These are phyloP conservation scores for Lepisosteus osseus DNA, from an alignment of 2,113 vertebrate species.

Conservation along the genomic window DNA sequence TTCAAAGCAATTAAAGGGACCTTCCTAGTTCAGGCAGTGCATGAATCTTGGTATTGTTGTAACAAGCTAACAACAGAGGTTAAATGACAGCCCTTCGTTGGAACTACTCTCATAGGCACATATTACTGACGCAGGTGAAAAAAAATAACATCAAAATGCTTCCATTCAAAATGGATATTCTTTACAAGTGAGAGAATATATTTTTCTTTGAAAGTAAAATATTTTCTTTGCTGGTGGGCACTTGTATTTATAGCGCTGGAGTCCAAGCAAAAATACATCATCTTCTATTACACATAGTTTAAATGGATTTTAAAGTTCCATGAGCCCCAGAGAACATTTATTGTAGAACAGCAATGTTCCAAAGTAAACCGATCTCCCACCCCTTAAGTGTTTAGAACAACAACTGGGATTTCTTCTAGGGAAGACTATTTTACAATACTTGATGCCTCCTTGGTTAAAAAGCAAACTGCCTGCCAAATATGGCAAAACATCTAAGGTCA, in stretches of 20 bases:
- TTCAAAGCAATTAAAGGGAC: too few species aligned
- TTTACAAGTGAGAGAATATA: conserved; percentile 35
- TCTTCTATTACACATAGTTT: conserved; percentile 68
- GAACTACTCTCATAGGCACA: conserved; percentile 1
- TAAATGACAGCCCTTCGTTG: too few species aligned
- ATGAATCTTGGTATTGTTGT: too few species aligned
- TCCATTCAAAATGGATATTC: conserved; percentile 47
- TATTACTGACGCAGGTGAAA: not conserved
- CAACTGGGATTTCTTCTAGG: conserved; percentile 63
- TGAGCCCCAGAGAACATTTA: conserved; percentile 67
- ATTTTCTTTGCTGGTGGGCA: conserved; percentile 57
- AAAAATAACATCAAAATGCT: not conserved
- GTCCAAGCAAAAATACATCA: conserved; percentile 70
- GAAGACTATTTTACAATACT: conserved; percentile 57
- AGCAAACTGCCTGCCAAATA: conserved; percentile 16
- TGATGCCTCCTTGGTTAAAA: conserved; percentile 56
- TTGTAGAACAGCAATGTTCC: conserved; percentile 63
- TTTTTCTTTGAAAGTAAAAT: conserved; percentile 50
- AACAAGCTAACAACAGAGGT: too few species aligned
- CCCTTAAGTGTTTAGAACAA: conserved; percentile 65
- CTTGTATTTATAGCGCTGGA: conserved; percentile 70
- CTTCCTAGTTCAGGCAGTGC: too few species aligned
- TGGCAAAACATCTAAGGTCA: conserved; percentile 2
- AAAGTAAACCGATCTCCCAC: conserved; percentile 68
- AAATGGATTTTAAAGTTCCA: conserved; percentile 70